A percentile compares a stretch with the other conserved stretches of the same genome.
Conservation (phyloP, 2,797 vertebrate species). For the Bradypodion ventrale region DNA sequence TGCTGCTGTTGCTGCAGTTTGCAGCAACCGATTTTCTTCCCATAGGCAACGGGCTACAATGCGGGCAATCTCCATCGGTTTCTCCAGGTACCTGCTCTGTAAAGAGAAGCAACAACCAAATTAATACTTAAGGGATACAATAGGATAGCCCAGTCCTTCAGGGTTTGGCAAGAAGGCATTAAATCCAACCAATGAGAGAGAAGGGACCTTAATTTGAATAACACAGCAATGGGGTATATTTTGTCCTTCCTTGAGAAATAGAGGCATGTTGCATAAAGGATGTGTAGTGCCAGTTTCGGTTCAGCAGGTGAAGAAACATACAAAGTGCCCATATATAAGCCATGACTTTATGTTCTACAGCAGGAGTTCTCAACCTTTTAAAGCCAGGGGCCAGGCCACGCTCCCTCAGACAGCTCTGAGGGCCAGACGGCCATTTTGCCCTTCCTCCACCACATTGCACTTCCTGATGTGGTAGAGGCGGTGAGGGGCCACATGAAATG, state of each 20-base stretch:
- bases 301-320: not conserved
- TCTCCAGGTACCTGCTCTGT: slow-evolving; percentile 95
- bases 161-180: not conserved
- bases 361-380: no score
- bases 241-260: not conserved
- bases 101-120: slow-evolving; percentile 3
- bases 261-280: not conserved
- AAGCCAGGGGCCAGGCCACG: no score
- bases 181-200: not conserved
- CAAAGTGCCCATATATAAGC: not conserved
- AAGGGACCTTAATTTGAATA: not conserved
- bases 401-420: no score
- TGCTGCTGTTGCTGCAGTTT: slow-evolving; percentile 89
- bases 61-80: slow-evolving; percentile 96
- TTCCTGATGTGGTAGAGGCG: no score
- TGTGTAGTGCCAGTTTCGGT: not conserved
- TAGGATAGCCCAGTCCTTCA: not conserved
- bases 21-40: slow-evolving; percentile 94
- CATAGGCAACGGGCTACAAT: slow-evolving; percentile 96
- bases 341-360: not conserved
- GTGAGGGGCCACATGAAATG: no score
- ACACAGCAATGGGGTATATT: not conserved
- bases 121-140: not conserved
- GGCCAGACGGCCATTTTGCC: no score
- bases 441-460: no score